Evolutionary conservation across 2,888 invertebrate species (phyloP), one percentile per base, ranked within the genome.

Genomic region (Trachelus troglodyta): DNA sequence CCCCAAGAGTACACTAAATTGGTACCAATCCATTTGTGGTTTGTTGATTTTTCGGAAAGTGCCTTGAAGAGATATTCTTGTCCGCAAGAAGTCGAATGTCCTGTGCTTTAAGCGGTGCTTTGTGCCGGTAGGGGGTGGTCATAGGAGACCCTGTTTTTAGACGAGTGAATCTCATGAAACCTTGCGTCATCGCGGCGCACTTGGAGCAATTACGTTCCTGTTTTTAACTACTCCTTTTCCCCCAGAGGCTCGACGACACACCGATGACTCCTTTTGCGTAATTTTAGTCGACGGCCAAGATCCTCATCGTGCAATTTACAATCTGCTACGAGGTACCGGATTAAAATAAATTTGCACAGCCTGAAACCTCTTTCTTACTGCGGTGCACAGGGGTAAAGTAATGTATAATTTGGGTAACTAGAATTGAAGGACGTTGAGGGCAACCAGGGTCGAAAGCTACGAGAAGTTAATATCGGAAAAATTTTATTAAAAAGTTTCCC

Each of bases 401-500:
- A 30, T 30, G 71, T 74, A 73, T 83, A 79, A 82, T 80, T 82
- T 76, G 35, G 77, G 69, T 79, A 79, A 77, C 74, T 75, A 71
- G 78, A 80, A 83, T 84, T 80, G 80, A 83, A 82, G 81, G 80
- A 79, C 74, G 80, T 79, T 79, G 69, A 69, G 75, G 40, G 71
- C 31, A 68, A 79, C 34, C 12, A 76, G 79, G 74, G 33, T 33
- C 69, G 69, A 74, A 73, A 69, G 31, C 34, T 31, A 69, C 75
- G 35, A 34, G 75, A 80, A 81, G 79, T 81, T 80, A 83, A 84
- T 82, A 80, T 81, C 77, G 77, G 77, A 79, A 73, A 82, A 85
- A 85, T 83, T 83, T 79, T 79, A 86, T 86, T 85, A 77, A 79
- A 84, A 86, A 86, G 80, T 84, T 82, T 79, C 75, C 69, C 77